Conservation (phyloP, 2,888 invertebrate genomes). For the Ophraella communa region DNA sequence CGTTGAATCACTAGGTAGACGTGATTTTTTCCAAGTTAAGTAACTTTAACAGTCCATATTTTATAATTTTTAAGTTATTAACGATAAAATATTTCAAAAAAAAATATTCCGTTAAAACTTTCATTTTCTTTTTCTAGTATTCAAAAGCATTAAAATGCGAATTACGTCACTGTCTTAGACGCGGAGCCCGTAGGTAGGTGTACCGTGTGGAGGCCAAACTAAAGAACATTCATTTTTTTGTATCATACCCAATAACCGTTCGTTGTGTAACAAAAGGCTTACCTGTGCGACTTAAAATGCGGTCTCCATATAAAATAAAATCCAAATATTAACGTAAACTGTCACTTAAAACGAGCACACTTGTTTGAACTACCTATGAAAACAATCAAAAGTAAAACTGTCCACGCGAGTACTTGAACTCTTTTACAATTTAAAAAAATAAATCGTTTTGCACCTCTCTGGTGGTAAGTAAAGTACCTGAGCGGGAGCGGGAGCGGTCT, state of each 20-base stretch:
- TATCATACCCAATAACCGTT: background rate
- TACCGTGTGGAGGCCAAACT: constrained; percentile 16
- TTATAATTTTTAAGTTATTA: too few relatives aligned
- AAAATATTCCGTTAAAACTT: background rate
- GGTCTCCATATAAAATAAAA: constrained; percentile 7
- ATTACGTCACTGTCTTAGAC: constrained; percentile 7
- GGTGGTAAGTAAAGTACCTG: background rate
- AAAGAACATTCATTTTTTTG: background rate
- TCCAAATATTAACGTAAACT: constrained; percentile 1
- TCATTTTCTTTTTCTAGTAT: background rate
- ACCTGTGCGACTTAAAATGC: constrained; percentile 4
- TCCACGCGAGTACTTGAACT: constrained; percentile 1
- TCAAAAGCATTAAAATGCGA: background rate
- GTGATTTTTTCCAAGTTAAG: too few relatives aligned
- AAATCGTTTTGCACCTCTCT: background rate
- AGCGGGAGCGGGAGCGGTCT: constrained; percentile 13
- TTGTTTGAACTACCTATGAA: too few relatives aligned
- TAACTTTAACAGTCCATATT: too few relatives aligned
- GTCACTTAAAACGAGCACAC: background rate
- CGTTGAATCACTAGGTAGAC: too few relatives aligned
- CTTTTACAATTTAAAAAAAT: too few relatives aligned
- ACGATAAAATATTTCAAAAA: background rate
- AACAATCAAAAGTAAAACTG: too few relatives aligned
- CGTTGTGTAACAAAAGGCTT: constrained; percentile 11
- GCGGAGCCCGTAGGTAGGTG: constrained; percentile 12